Conservation (phyloP, 1,140 invertebrate genomes). For the Ceratina calcarata region DNA sequence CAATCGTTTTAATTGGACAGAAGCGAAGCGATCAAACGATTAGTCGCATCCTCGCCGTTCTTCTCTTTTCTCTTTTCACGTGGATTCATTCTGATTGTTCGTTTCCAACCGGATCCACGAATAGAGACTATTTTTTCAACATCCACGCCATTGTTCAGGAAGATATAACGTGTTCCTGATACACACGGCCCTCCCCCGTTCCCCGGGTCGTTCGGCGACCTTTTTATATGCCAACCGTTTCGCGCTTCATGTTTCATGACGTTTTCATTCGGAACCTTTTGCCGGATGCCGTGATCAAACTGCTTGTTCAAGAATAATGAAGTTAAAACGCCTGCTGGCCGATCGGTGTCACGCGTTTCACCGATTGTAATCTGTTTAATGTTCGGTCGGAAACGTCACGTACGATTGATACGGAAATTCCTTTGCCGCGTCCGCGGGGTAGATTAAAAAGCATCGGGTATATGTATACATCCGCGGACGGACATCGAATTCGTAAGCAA, state of each 20-base stretch:
- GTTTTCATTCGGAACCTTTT: conserved; percentile 2
- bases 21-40: conserved; percentile 32
- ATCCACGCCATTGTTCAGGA: neutral
- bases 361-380: conserved; percentile 5
- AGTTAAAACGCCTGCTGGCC: neutral
- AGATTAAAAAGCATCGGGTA: conserved; percentile 1
- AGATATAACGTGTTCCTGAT: neutral
- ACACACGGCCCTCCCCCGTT: neutral
- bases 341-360: too few relatives aligned
- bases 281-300: conserved; percentile 3
- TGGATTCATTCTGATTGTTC: conserved; percentile 27
- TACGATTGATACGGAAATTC: neutral
- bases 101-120: neutral
- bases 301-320: conserved; percentile 4
- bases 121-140: neutral
- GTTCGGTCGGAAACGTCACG: neutral
- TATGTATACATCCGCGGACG: neutral
- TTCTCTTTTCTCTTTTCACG: too few relatives aligned
- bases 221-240: neutral
- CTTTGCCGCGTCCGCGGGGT: too few relatives aligned
- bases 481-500: conserved; percentile 31
- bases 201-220: neutral
- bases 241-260: neutral
- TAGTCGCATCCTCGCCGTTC: neutral
- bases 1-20: conserved; percentile 28